Percentiles rank a stretch among this genome's conserved stretches.
Conservation (phyloP, 2,888 invertebrate genomes). For the Polyploca ridens region DNA sequence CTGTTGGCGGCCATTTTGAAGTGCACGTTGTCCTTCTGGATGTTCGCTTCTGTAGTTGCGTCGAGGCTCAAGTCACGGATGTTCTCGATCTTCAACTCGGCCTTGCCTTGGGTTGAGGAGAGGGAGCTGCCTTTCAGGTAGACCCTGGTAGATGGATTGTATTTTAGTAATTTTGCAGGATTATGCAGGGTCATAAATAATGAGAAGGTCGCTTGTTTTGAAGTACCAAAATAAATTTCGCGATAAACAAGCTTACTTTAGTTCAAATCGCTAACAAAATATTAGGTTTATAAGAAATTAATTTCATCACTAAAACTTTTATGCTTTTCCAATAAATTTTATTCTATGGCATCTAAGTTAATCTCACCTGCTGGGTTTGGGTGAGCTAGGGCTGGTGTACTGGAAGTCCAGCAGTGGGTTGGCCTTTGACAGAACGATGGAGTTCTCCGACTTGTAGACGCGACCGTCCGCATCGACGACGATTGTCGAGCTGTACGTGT, state of each 20-base stretch:
- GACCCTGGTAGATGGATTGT: conserved; percentile 53
- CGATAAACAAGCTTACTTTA: too few species aligned
- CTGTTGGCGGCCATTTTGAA: conserved; percentile 86
- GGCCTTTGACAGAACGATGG: conserved; percentile 79
- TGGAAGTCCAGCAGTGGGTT: conserved; percentile 84
- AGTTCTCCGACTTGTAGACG: conserved; percentile 82
- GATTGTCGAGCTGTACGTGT: conserved; percentile 63
- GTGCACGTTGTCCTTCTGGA: conserved; percentile 87
- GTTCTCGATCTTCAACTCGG: conserved; percentile 82
- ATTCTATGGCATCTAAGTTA: background rate
- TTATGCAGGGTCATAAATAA: too few species aligned
- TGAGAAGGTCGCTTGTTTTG: too few species aligned
- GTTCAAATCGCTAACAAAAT: too few species aligned
- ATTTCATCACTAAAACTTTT: too few species aligned
- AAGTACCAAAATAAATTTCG: too few species aligned
- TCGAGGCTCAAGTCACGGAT: conserved; percentile 82
- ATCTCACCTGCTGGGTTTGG: conserved; percentile 64
- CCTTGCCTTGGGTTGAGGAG: conserved; percentile 84
- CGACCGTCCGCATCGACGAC: conserved; percentile 83
- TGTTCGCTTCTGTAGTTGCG: conserved; percentile 79
- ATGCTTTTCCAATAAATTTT: too few species aligned
- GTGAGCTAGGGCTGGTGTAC: conserved; percentile 77
- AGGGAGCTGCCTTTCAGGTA: conserved; percentile 68
- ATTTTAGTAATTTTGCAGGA: background rate
- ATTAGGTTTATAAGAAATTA: too few species aligned